Base-by-base conservation (phyloP, 2,797 vertebrate species). In the Mallotus villosus region DNA sequence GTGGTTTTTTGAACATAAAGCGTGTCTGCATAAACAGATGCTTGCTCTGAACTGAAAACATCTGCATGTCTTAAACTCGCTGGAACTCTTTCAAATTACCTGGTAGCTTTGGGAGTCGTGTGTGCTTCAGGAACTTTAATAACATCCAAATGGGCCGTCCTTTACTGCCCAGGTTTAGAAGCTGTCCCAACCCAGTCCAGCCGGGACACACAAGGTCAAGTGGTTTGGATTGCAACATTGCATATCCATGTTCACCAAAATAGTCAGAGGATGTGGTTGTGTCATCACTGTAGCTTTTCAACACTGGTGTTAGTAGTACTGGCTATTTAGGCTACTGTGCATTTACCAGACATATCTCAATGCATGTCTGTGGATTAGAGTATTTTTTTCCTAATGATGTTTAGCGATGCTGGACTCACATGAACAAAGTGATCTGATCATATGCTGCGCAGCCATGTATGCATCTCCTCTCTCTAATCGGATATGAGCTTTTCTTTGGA, bases 1-100 rank as follows among this genome's bases (percentile, higher is more conserved):
- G 90, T 91, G 88, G 86, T 88, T 92, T 91, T 91, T 78, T 68
- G 63, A 85, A 88, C 91, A 91, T 91, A 87, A 92, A 91, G 84
- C 77, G 86, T 72, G 84, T 89, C 89, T 90, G 87, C 82, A 90
- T 91, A 93, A 93, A 93, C 93, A 93, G 93, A 93, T 93, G 93
- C 92, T 89, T 85, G 88, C 77, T 88, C 90, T 90, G 92, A 91
- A 93, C 82, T 70, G 59, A 92, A 92, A 93, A 92, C 92, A 93
- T 93, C 93, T 93, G 92, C 87, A 92, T 85, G 89, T 90, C 91
- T 92, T 93, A 91, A 92, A 93, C 83, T 82, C 25, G 67, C 86
- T 91, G 92, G 91, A 92, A 86, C 87, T 78, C 84, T 90, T 87
- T 93, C 91, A 93, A 92, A 92, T 91, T 83, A 90, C 89, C 92